A percentile compares a stretch with the other conserved stretches of the same genome.
Conservation (phyloP, 2,113 vertebrate genomes). For the Indicator maculatus region DNA sequence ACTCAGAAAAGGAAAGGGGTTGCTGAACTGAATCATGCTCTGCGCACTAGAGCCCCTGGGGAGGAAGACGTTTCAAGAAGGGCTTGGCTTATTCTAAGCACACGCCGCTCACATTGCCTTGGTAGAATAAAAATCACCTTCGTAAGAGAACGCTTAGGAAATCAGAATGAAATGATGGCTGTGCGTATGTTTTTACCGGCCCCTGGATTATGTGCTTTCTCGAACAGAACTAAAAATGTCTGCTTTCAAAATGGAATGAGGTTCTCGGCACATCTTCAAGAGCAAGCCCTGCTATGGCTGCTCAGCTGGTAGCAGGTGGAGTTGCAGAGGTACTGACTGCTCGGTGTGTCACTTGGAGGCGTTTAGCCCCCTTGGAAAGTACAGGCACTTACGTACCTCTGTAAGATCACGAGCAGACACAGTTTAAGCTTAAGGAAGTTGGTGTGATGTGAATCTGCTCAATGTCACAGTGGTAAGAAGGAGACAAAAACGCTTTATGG, state of each 20-base stretch:
- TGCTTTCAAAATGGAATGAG: neutral
- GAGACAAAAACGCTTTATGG: neutral
- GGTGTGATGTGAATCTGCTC: neutral
- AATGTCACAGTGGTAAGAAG: neutral
- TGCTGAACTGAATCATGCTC: neutral
- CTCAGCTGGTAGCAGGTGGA: constrained; percentile 35
- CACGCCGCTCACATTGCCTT: accelerated
- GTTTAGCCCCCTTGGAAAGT: neutral
- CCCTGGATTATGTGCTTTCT: neutral
- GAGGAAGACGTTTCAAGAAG: constrained; percentile 63
- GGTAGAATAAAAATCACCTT: neutral
- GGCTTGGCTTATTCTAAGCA: neutral
- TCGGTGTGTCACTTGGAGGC: neutral
- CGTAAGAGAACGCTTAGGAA: neutral
- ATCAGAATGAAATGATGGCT: neutral
- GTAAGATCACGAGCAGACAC: neutral
- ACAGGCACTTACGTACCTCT: neutral
- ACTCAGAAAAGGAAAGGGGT: neutral
- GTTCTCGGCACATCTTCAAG: neutral
- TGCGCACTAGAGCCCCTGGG: neutral
- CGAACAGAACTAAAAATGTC: constrained; percentile 20
- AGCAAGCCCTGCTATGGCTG: constrained; percentile 24
- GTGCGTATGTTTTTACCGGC: neutral
- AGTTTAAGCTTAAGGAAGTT: neutral
- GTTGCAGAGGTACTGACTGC: constrained; percentile 8